phyloP scores from a whole-genome alignment of 1,140 invertebrate species.

The Drosophila trapezifrons region DNA sequence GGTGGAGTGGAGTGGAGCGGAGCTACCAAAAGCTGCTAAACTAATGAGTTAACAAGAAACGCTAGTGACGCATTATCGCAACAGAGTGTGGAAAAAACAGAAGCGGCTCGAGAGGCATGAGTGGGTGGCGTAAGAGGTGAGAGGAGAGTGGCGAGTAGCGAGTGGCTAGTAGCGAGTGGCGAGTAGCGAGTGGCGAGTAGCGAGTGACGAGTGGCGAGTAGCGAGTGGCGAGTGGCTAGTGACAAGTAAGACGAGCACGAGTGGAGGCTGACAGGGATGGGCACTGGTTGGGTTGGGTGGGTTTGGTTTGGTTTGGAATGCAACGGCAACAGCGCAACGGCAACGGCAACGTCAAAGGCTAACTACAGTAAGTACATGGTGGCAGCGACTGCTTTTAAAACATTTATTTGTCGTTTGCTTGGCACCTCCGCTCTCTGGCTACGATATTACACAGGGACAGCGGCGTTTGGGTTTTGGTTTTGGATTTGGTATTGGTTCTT shows the following conservation, averaged over 20 bases:
- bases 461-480: conserved; percentile 35
- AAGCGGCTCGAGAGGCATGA: conserved; percentile 4
- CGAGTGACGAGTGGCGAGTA: too few relatives aligned
- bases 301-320: neutral
- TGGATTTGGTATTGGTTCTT: conserved; percentile 11
- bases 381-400: conserved; percentile 40
- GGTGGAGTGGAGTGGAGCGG: neutral
- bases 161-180: too few relatives aligned
- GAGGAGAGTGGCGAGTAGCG: too few relatives aligned
- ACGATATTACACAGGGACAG: conserved; percentile 57
- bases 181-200: too few relatives aligned
- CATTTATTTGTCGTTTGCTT: conserved; percentile 56
- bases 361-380: conserved; percentile 42
- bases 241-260: too few relatives aligned
- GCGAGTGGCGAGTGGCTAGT: too few relatives aligned
- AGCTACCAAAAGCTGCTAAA: conserved; percentile 4
- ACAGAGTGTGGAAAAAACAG: conserved; percentile 6
- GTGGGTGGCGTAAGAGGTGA: neutral
- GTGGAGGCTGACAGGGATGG: conserved; percentile 4
- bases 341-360: conserved; percentile 11
- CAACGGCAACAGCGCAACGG: conserved; percentile 1
- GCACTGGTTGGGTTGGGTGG: neutral
- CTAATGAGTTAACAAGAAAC: conserved; percentile 4
- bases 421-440: conserved; percentile 38
- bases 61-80: neutral